Conservation (phyloP, 2,113 vertebrate genomes). For the Siniperca chuatsi region DNA sequence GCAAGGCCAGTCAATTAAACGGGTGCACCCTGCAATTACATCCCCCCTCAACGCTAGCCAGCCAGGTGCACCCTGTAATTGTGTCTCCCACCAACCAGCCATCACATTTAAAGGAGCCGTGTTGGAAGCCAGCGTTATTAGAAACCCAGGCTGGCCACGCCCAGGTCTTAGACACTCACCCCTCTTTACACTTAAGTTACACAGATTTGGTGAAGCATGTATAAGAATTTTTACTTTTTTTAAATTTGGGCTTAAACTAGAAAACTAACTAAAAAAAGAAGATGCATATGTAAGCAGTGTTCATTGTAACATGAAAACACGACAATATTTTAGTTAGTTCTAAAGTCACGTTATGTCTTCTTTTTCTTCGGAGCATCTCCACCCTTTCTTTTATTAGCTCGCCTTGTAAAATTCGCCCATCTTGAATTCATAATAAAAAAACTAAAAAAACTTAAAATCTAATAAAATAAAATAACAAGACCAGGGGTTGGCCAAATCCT, state of each 20-base stretch:
- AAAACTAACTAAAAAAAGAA: background rate
- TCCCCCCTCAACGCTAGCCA: conserved; percentile 72
- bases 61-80: conserved; percentile 84
- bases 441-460: background rate
- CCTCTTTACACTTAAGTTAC: conserved; percentile 2
- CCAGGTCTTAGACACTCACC: conserved; percentile 70
- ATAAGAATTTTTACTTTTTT: background rate
- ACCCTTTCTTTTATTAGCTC: background rate
- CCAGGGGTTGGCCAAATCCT: conserved; percentile 75
- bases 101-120: conserved; percentile 74
- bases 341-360: background rate
- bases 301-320: conserved; percentile 24
- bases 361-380: conserved; percentile 18
- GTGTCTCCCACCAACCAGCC: conserved; percentile 74
- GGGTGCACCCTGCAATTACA: conserved; percentile 81
- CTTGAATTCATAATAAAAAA: background rate
- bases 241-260: background rate
- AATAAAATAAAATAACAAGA: conserved; percentile 45
- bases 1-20: conserved; percentile 75
- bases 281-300: background rate
- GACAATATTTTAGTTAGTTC: background rate
- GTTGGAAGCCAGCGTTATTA: conserved; percentile 69
- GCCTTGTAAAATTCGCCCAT: background rate
- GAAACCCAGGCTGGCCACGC: conserved; percentile 81
- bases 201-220: background rate